Evolutionary conservation across 2,113 vertebrate genomes (phyloP), one percentile per base, ranked within the genome.

Genomic region (Manacus vitellinus): DNA sequence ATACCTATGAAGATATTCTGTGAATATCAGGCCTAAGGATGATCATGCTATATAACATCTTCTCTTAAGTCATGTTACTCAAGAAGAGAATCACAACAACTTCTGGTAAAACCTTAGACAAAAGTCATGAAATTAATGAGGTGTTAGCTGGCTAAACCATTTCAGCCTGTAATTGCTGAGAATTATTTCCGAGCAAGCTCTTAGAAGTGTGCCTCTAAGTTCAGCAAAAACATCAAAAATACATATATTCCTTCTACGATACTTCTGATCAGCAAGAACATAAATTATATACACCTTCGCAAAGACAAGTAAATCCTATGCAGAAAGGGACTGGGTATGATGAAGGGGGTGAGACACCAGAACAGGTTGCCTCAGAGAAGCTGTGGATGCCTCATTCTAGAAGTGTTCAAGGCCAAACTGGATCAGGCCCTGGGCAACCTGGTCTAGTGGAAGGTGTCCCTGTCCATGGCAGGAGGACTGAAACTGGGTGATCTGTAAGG

Each of bases 321-420:
- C 54, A 92, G 55, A 76, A 70, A 51, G 24, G n/a, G 21, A 47
- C 12, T 55, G 30, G 23, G 5, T 56, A 49, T 0, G 0, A 54
- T 17, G 12, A 79, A 15, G 22, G 12, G 20, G 51, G 24, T 44
- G 18, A 89, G 54, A 6, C 27, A 23, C 5, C 6, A 35, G 13
- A 6, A 88, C 11, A 51, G 17, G 61, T 1, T 75, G 18, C 37
- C 4, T 41, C 41, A 85, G 30, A 35, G 55, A 24, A 66, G 12
- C 2, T 35, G 41, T 30, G n/a, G 24, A 39, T 68, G 27, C 14
- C 1, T 0, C 18, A 24, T 25, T 19, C 2, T 30, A 76, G 10
- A 14, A 11, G 22, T 7, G 8, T 55, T 43, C 31, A 75, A 24
- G 12, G 33, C 3, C 63, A 70, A 27, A n/a, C 0, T 77, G 27